Conservation (phyloP, 2,113 vertebrate species). For the Emberiza fucata region DNA sequence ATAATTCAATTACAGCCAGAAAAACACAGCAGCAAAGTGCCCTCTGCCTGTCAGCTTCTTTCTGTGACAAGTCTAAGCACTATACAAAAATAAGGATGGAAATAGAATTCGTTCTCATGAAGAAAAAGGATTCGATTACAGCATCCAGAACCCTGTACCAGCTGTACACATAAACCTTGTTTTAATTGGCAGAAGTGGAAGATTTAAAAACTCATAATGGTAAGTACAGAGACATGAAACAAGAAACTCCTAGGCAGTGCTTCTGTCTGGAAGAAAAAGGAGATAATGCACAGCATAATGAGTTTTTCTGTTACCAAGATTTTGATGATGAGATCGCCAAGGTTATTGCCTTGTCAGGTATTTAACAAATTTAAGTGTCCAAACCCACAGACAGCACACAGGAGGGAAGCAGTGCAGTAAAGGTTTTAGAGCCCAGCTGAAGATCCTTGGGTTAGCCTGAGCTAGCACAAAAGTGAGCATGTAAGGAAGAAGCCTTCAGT, state of each 20-base stretch:
- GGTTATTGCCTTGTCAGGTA: not conserved
- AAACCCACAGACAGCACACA: not conserved
- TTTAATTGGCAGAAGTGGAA: not conserved
- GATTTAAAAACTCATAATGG: not conserved
- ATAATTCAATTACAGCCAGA: not conserved
- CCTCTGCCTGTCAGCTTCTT: not conserved
- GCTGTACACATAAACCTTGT: not conserved
- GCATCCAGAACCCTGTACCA: not conserved
- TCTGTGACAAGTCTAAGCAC: not conserved
- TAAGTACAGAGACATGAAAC: not conserved
- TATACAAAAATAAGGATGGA: not conserved
- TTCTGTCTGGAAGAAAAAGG: not conserved
- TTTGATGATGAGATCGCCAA: not conserved
- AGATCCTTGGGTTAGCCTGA: not conserved
- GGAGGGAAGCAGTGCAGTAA: not conserved
- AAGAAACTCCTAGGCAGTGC: not conserved
- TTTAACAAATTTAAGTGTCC: not conserved
- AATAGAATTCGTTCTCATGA: not conserved
- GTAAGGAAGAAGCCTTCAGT: not conserved
- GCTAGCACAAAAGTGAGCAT: not conserved
- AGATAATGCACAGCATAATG: not conserved
- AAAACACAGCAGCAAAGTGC: not conserved
- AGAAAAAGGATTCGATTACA: not conserved
- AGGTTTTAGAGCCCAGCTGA: rapidly evolving
- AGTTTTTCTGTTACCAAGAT: not conserved